Percentiles rank a stretch among this genome's conserved stretches.
These are phyloP conservation scores for Echiichthys vipera DNA, from an alignment of 2,797 vertebrate species.

Conservation along the genomic window DNA sequence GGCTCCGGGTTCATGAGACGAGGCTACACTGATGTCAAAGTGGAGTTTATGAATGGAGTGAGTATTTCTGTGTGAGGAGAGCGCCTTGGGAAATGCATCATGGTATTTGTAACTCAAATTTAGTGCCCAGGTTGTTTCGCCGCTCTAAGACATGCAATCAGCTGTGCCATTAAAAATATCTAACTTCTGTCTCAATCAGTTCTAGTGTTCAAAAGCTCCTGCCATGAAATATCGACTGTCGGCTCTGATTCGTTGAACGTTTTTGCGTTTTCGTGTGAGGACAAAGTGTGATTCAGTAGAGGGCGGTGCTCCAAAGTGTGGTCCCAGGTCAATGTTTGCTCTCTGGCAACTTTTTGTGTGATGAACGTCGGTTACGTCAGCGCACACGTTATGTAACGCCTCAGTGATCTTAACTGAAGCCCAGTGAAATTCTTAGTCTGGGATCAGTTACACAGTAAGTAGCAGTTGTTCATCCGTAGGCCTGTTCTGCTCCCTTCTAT, in stretches of 20 bases:
- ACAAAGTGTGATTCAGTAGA: background rate
- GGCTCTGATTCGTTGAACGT: background rate
- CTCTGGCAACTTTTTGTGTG: slow-evolving; percentile 24
- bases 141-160: slow-evolving; percentile 11
- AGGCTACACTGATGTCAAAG: slow-evolving; percentile 4
- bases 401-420: slow-evolving; percentile 24
- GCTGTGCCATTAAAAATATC: slow-evolving; percentile 37
- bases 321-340: slow-evolving; percentile 2
- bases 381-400: background rate
- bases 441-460: slow-evolving; percentile 8
- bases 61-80: slow-evolving; percentile 62
- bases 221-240: background rate
- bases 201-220: background rate
- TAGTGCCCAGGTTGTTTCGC: slow-evolving; percentile 1
- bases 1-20: background rate
- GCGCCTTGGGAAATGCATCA: slow-evolving; percentile 13
- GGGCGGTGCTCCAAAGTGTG: background rate
- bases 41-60: slow-evolving; percentile 36
- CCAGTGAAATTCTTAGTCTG: background rate
- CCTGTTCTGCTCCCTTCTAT: slow-evolving; percentile 47
- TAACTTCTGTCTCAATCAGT: background rate
- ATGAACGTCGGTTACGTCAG: slow-evolving; percentile 14
- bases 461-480: background rate
- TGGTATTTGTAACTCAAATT: background rate
- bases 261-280: background rate